A percentile compares a stretch with the other conserved stretches of the same genome.
Evolutionary conservation across 2,797 vertebrate species (phyloP).

Genomic region (Sardinella longiceps): DNA sequence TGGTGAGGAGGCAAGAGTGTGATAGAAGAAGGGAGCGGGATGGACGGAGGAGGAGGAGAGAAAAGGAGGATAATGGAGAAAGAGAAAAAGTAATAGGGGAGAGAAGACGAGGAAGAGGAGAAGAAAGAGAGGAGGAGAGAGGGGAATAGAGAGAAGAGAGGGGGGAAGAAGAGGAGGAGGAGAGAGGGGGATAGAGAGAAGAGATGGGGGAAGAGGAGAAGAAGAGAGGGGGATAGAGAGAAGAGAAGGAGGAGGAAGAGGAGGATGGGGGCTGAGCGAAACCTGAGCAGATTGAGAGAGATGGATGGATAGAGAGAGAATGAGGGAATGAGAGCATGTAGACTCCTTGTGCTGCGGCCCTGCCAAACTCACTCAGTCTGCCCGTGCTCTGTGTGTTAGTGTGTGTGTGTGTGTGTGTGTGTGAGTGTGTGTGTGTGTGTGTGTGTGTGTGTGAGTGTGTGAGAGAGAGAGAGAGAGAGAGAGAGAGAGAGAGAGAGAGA

Average conservation of each 20-base stretch:
- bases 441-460: background rate
- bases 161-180: background rate
- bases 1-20: too few relatives aligned
- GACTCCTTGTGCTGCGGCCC: background rate
- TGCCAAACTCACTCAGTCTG: slow-evolving; percentile 15
- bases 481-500: background rate
- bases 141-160: too few relatives aligned
- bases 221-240: background rate
- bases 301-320: background rate
- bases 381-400: background rate
- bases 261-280: background rate
- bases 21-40: too few relatives aligned
- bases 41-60: background rate
- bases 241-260: background rate
- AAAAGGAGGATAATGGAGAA: background rate
- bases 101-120: background rate
- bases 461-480: background rate
- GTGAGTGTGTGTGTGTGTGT: slow-evolving; percentile 4
- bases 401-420: slow-evolving; percentile 8
- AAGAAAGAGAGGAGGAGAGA: too few relatives aligned
- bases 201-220: too few relatives aligned
- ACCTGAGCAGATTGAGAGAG: background rate
- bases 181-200: background rate
- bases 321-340: background rate
- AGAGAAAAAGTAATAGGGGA: background rate